These are phyloP conservation scores for Spilarctia lutea DNA, from an alignment of 2,888 invertebrate genomes.

Conservation along the genomic window DNA sequence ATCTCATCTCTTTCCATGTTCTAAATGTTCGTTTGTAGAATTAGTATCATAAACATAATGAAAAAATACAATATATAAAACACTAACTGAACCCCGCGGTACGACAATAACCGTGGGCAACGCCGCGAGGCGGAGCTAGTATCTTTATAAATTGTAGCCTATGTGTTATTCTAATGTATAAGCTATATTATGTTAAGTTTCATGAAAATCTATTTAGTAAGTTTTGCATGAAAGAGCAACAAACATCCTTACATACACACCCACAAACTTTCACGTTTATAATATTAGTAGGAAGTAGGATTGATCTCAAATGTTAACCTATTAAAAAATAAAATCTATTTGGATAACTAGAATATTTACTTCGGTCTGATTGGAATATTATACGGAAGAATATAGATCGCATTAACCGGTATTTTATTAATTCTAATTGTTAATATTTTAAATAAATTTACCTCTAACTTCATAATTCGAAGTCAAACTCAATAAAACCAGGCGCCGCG, in stretches of 20 bases:
- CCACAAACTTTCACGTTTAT: no score
- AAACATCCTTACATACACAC: no score
- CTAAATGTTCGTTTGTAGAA: not conserved
- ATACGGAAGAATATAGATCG: slow-evolving; percentile 12
- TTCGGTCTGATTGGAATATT: not conserved
- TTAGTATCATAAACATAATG: not conserved
- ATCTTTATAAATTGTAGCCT: no score
- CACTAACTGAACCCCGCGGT: no score
- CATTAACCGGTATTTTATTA: slow-evolving; percentile 20
- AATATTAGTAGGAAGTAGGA: no score
- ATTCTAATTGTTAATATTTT: slow-evolving; percentile 8
- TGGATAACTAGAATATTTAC: not conserved
- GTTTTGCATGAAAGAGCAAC: no score
- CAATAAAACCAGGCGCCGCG: not conserved
- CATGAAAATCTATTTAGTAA: no score
- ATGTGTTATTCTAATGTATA: no score
- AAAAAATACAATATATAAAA: not conserved
- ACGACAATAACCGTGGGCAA: no score
- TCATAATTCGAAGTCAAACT: not conserved
- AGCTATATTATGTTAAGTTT: no score
- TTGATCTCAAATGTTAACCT: not conserved
- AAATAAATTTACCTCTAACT: slow-evolving; percentile 6
- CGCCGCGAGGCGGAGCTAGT: no score
- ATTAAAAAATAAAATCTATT: not conserved
- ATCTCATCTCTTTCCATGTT: not conserved